Evolutionary conservation across 2,113 vertebrate species (phyloP).

Genomic region (Pelecanus crispus): DNA sequence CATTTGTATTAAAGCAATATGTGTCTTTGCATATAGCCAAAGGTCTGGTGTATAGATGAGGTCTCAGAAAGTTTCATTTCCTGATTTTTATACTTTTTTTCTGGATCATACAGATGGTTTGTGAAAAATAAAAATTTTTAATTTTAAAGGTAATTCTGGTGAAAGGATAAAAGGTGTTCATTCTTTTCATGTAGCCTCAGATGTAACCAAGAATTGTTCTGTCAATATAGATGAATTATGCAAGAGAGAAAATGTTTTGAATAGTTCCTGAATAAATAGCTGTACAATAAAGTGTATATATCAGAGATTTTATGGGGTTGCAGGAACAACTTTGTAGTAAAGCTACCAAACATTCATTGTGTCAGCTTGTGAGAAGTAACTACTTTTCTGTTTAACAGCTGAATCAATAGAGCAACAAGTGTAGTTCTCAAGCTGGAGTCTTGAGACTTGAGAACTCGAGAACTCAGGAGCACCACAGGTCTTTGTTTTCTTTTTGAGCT

Average conservation of each 20-base stretch:
- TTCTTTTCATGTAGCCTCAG: neutral
- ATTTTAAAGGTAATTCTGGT: neutral
- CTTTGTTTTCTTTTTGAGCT: neutral
- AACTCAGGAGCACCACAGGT: neutral
- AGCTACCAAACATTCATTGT: neutral
- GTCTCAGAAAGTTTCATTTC: neutral
- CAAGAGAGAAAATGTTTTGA: neutral
- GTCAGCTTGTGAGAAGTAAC: slow-evolving; percentile 1
- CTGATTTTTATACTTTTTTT: neutral
- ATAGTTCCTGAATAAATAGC: neutral
- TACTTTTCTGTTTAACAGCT: neutral
- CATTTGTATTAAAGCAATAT: neutral
- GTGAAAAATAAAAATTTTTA: neutral
- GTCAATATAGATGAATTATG: neutral
- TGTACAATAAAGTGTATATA: neutral
- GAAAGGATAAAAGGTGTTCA: neutral
- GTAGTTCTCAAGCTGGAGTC: neutral
- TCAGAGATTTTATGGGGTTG: neutral
- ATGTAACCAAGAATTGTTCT: neutral
- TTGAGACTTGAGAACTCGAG: neutral
- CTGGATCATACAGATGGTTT: neutral
- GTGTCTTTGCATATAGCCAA: neutral
- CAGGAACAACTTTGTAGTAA: neutral
- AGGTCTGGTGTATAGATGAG: neutral
- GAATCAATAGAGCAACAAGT: neutral